Conservation (phyloP, 2,888 invertebrate genomes). For the Polyploca ridens region DNA sequence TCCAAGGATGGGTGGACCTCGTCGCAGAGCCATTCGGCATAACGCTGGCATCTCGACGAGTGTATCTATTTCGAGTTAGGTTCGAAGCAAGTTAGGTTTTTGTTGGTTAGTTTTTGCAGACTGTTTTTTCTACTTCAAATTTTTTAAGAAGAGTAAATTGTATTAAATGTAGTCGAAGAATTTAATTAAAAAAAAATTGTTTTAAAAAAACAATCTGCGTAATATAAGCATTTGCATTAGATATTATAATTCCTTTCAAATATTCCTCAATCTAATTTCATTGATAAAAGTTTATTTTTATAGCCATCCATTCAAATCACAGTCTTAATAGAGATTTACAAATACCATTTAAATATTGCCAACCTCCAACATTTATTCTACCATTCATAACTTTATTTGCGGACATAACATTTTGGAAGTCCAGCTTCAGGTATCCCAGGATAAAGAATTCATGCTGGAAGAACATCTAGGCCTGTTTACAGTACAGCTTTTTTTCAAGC, state of each 20-base stretch:
- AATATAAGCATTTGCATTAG: conserved; percentile 24
- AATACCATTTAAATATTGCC: neutral
- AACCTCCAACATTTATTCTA: conserved; percentile 18
- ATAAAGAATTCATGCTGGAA: conserved; percentile 66
- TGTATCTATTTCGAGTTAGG: conserved; percentile 89
- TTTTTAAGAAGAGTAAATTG: neutral
- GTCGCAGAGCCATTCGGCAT: conserved; percentile 92
- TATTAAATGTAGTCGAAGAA: neutral
- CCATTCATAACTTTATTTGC: conserved; percentile 28
- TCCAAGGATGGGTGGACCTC: conserved; percentile 93
- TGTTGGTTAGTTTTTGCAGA: conserved; percentile 67
- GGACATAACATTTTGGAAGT: conserved; percentile 43
- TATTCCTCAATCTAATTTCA: conserved; percentile 18
- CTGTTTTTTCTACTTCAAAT: conserved; percentile 34
- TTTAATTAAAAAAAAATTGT: conserved; percentile 14
- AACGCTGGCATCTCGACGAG: conserved; percentile 93
- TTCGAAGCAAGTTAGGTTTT: conserved; percentile 81
- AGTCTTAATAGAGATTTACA: neutral
- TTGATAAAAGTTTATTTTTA: neutral
- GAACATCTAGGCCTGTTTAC: conserved; percentile 45
- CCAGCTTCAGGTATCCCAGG: conserved; percentile 63
- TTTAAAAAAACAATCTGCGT: conserved; percentile 41
- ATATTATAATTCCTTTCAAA: conserved; percentile 30
- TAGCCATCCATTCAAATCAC: neutral
- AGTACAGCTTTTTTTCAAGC: conserved; percentile 62